Conservation (phyloP, 53 echinoderm and acorn worm genomes). For the Astropecten irregularis region DNA sequence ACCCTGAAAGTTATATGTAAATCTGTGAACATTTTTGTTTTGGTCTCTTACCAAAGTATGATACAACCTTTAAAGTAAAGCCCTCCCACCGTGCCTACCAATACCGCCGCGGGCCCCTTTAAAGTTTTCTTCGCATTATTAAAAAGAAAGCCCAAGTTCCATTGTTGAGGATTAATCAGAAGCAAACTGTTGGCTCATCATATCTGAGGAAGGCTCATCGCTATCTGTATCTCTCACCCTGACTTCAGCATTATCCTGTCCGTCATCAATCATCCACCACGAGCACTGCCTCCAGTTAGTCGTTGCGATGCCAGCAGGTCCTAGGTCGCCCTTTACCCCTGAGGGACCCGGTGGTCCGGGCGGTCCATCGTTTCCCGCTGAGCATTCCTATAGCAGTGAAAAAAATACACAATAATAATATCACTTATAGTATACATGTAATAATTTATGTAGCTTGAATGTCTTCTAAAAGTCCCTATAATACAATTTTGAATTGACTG, state of each 20-base stretch:
- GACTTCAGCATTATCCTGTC: slow-evolving; percentile 70
- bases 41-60: no score
- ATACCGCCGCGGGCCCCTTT: no score
- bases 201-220: no score
- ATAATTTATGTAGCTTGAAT: background rate
- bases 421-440: background rate
- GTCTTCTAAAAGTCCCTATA: background rate
- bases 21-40: no score
- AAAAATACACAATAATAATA: background rate
- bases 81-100: no score
- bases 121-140: no score
- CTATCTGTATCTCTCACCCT: slow-evolving; percentile 28
- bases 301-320: slow-evolving; percentile 47
- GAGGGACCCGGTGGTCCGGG: slow-evolving; percentile 73
- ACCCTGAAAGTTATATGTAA: no score
- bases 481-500: no score
- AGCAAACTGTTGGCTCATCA: no score
- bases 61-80: no score
- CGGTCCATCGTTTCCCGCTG: slow-evolving; percentile 67
- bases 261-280: slow-evolving; percentile 44
- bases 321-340: slow-evolving; percentile 59
- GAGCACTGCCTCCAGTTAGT: slow-evolving; percentile 85
- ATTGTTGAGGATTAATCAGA: no score
- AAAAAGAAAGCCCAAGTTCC: no score
- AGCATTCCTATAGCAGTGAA: slow-evolving; percentile 81